Conservation (phyloP, 2,888 invertebrate species). For the Tachystola acroxantha region DNA sequence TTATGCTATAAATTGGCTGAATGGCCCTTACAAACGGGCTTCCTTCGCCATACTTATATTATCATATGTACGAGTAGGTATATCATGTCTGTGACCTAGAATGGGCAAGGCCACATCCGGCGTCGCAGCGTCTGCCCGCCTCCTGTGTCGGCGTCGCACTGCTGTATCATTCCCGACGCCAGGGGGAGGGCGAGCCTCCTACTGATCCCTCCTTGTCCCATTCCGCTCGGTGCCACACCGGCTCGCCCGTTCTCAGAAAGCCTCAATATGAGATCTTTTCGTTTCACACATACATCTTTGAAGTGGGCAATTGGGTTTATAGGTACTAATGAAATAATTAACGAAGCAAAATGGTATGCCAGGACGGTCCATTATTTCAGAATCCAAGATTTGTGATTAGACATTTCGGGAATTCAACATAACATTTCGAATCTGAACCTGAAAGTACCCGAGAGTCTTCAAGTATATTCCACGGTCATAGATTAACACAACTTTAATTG, state of each 20-base stretch:
- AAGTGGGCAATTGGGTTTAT: too few species aligned
- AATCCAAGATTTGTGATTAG: too few species aligned
- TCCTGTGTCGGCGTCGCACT: constrained; percentile 43
- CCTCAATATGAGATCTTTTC: constrained; percentile 1
- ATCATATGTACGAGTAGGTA: too few species aligned
- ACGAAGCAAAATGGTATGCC: too few species aligned
- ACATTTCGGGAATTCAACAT: too few species aligned
- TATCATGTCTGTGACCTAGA: constrained; percentile 18
- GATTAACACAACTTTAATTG: too few species aligned
- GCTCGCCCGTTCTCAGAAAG: constrained; percentile 7
- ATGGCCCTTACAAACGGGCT: neutral
- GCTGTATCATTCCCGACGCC: constrained; percentile 42
- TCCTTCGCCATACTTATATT: neutral
- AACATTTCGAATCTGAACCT: too few species aligned
- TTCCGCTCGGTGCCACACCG: constrained; percentile 16
- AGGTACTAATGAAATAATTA: too few species aligned
- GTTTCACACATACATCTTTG: neutral
- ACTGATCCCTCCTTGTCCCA: constrained; percentile 3
- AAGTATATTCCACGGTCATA: too few species aligned
- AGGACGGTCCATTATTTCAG: too few species aligned
- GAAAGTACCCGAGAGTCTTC: too few species aligned
- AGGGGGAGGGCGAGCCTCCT: constrained; percentile 16
- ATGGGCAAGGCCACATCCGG: constrained; percentile 14
- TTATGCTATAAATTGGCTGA: too few species aligned
- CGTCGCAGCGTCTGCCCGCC: constrained; percentile 34